Evolutionary conservation across 2,113 vertebrate genomes (phyloP), one percentile per base, ranked within the genome.

Genomic region (Aplodontia rufa): DNA sequence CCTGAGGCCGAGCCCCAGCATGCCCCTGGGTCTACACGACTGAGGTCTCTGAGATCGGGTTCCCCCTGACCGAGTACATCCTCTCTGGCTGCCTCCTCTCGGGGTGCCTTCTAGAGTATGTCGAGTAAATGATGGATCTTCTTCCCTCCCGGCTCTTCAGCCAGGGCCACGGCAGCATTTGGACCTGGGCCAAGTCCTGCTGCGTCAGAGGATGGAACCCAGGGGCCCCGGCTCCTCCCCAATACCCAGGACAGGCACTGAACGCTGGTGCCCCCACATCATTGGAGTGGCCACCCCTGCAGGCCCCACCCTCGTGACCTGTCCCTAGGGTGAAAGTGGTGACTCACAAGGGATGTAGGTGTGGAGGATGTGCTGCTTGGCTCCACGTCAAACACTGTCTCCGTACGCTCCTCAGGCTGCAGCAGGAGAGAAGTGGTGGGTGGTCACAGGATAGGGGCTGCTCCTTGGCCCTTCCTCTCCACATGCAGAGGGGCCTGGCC

Each of bases 321-420:
- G 58, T 35, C 69, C 93, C 93, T n/a, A 19, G 60, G 92, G 47
- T 1, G 28, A 88, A 94, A 60, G 81, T 37, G 11, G n/a, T n/a
- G 78, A 98, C 98, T 98, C 91, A 99, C 99, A 37, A 98, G 99
- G 85, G 99, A 99, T 92, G 99, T 99, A 28, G 99, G 99, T 0
- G 99, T 99, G 94, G 99, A 99, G 22, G 99, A 99, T 13, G 99
- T 98, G 0, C 99, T 99, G 97, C 98, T 99, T 22, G 99, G 98
- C 96, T 99, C 99, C 74, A 98, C 96, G 1, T 99, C 99, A 89
- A 99, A 99, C 32, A 98, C 55, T 0, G 98, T 98, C 51, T 99
- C 99, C 62, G 98, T 98, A 60, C 99, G 98, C 90, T 99, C 99
- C 3, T 99, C 99, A 96, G 99, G 99, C 99, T 99, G 97, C 91